Base-by-base conservation (phyloP, 1,140 invertebrate species). In the Catajapyx aquilonaris region DNA sequence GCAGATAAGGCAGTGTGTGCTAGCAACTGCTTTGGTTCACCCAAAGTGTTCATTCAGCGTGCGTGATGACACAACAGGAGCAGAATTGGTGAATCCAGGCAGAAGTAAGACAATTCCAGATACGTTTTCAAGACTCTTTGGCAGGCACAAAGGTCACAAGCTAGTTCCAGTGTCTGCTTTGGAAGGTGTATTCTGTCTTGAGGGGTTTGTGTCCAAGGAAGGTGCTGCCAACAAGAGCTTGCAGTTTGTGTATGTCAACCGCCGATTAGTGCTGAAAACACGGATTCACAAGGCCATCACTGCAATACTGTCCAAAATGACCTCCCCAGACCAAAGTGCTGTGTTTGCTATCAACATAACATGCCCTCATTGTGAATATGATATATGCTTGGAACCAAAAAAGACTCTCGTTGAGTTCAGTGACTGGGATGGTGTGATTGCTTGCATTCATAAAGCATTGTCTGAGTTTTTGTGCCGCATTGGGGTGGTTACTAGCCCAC, bases 231-330 rank as follows among this genome's bases (percentile, higher is more conserved):
- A 51, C 35, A 67, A 61, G 38, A 53, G 60, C 39, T 48, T 63
- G 15, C 68, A 72, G 46, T 71, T 67, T 54, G 54, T 76, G 11
- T 75, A 63, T 53, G 54, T 76, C 2, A 76, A 76, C 54, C 64
- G 63, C 42, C 52, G 64, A 46, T 54, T 61, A 32, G 52, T 73
- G n/a, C 41, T 55, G 28, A 61, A 62, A 37, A 57, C 55, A 30
- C 61, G 62, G 48, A 41, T 68, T 17, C 64, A 66, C 44, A 64
- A 62, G 46, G 48, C 64, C 20, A 41, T 71, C 3, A 64, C 64
- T 43, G 45, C 55, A 9, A 38, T 54, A 16, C 50, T 71, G 16
- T 40, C 41, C 5, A 58, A 55, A 41, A 39, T 39, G 35, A 49
- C 48, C 48, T 49, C 52, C 15, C 39, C 46, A 38, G 52, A 57